phyloP scores from a whole-genome alignment of 2,113 vertebrate species.

The Melospiza melodia region DNA sequence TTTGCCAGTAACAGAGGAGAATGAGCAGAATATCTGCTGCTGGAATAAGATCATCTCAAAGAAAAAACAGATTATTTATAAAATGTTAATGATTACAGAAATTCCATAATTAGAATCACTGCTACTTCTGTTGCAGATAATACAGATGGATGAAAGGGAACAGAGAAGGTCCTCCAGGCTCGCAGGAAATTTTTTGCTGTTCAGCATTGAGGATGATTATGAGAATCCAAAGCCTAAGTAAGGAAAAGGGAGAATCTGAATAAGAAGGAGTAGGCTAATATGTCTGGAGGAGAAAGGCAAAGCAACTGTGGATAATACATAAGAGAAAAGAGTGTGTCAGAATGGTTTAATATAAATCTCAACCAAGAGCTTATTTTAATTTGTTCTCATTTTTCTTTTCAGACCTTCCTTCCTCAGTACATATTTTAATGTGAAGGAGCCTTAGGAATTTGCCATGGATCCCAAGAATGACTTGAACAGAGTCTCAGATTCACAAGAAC shows the following conservation, averaged over 20 bases:
- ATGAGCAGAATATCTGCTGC: not conserved
- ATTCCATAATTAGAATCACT: slow-evolving; percentile 32
- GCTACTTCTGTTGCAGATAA: slow-evolving; percentile 18
- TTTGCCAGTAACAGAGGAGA: not conserved
- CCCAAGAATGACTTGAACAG: not conserved
- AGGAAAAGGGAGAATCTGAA: not conserved
- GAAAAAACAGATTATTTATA: slow-evolving; percentile 4
- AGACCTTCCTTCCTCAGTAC: not conserved
- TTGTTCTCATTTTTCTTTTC: slow-evolving; percentile 1
- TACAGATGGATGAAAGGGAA: slow-evolving; percentile 32
- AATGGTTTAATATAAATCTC: slow-evolving; percentile 1
- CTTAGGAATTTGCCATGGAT: not conserved
- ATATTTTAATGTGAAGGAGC: not conserved
- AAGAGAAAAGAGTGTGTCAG: not conserved
- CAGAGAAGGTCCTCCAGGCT: not conserved
- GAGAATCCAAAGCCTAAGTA: not conserved
- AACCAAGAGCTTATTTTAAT: not conserved
- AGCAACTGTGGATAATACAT: not conserved
- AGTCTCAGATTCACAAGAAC: not conserved
- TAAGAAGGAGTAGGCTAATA: not conserved
- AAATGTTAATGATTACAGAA: slow-evolving; percentile 50
- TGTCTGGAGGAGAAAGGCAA: not conserved
- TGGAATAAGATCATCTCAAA: not conserved
- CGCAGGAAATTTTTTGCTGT: not conserved
- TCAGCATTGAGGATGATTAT: not conserved